Conservation (phyloP, 2,797 vertebrate genomes). For the Telmatherina bonti region DNA sequence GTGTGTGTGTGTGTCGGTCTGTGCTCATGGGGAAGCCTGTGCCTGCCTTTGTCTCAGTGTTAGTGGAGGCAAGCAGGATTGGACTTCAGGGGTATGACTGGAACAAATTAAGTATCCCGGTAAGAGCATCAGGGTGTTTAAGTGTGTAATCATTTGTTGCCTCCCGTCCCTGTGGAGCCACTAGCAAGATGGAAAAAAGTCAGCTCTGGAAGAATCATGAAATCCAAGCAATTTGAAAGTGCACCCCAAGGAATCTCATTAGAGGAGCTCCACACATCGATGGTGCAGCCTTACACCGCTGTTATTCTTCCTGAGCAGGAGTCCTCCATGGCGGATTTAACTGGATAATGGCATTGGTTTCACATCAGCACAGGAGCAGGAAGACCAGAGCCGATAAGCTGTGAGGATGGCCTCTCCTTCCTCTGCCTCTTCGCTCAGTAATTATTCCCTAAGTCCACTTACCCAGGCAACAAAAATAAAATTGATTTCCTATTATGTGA, state of each 20-base stretch:
- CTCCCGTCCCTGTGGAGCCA: conserved; percentile 63
- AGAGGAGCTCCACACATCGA: conserved; percentile 68
- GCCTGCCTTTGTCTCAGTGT: conserved; percentile 7
- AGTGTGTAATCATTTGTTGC: conserved; percentile 76
- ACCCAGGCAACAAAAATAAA: conserved; percentile 76
- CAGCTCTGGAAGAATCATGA: conserved; percentile 66
- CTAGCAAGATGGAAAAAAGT: conserved; percentile 52
- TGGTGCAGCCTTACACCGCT: conserved; percentile 63
- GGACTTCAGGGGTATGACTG: conserved; percentile 28
- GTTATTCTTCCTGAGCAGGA: conserved; percentile 60
- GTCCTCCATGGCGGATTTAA: conserved; percentile 71
- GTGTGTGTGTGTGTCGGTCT: neutral
- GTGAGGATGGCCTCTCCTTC: conserved; percentile 54
- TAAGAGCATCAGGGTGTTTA: conserved; percentile 67
- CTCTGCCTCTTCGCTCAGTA: conserved; percentile 65
- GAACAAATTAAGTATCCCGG: conserved; percentile 69
- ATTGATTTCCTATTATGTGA: conserved; percentile 84
- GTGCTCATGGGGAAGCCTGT: neutral
- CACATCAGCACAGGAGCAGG: conserved; percentile 78
- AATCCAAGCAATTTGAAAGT: conserved; percentile 70
- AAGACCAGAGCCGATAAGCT: conserved; percentile 72
- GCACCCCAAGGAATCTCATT: conserved; percentile 78
- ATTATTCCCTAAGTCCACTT: conserved; percentile 82
- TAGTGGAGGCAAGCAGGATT: neutral
- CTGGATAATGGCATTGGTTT: conserved; percentile 85